Conservation (phyloP, 53 echinoderm and acorn worm species). For the Paracentrotus lividus region DNA sequence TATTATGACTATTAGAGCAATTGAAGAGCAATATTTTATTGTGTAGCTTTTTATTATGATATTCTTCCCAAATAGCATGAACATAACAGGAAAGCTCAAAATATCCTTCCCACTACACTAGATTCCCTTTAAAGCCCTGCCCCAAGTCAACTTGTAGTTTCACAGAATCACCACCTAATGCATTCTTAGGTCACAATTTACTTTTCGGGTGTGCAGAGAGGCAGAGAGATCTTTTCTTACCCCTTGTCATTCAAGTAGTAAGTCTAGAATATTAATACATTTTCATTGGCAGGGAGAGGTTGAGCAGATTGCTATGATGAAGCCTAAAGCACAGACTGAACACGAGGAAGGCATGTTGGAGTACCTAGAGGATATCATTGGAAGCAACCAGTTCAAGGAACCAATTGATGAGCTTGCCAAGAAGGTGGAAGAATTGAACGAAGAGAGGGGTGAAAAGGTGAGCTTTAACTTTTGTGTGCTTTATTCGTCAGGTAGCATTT, state of each 20-base stretch:
- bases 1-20: too few species aligned
- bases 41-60: too few species aligned
- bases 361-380: conserved; percentile 98
- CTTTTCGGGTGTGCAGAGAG: neutral
- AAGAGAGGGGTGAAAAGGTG: conserved; percentile 97
- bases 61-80: too few species aligned
- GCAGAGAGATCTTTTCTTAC: too few species aligned
- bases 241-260: neutral
- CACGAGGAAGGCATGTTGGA: conserved; percentile 99
- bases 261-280: neutral
- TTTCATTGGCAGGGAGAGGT: conserved; percentile 87
- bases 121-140: too few species aligned
- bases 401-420: conserved; percentile 94
- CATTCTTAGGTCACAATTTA: neutral
- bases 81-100: too few species aligned
- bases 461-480: too few species aligned
- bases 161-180: too few species aligned
- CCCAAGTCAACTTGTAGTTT: too few species aligned
- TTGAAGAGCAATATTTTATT: too few species aligned
- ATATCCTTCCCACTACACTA: too few species aligned
- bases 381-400: conserved; percentile 92
- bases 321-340: conserved; percentile 91
- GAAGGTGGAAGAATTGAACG: conserved; percentile 92
- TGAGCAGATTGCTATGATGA: conserved; percentile 99
- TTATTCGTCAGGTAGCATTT: too few species aligned